phyloP scores from a whole-genome alignment of 2,113 vertebrate species.

The Neolamprologus modestus region DNA sequence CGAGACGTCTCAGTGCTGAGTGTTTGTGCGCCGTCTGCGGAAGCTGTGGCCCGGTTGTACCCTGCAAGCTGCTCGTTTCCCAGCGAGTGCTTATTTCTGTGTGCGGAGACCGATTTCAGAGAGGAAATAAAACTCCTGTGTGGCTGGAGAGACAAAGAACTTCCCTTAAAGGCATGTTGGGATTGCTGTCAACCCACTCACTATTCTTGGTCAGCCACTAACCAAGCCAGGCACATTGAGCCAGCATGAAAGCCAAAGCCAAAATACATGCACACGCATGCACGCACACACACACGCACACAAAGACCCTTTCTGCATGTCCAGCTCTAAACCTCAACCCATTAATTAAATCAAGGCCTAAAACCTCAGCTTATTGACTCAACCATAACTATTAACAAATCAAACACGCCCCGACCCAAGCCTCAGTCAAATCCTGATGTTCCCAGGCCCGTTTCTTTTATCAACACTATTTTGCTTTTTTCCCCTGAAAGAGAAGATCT shows the following conservation, averaged over 20 bases:
- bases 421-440: not conserved
- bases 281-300: not conserved
- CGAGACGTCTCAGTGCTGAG: constrained; percentile 22
- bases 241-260: not conserved
- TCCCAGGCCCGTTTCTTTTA: not conserved
- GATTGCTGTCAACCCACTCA: constrained; percentile 13
- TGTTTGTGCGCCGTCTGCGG: constrained; percentile 30
- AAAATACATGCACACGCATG: not conserved
- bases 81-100: not conserved
- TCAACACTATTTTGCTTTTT: not conserved
- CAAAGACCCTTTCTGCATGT: not conserved
- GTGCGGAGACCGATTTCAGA: constrained; percentile 23
- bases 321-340: not conserved
- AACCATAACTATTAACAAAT: not conserved
- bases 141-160: constrained; percentile 28
- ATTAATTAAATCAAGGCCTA: not conserved
- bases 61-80: constrained; percentile 19
- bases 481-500: not conserved
- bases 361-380: not conserved
- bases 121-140: constrained; percentile 45
- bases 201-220: constrained; percentile 20
- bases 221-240: not conserved
- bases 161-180: constrained; percentile 20
- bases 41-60: constrained; percentile 14
- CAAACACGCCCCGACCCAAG: not conserved